These are phyloP conservation scores for Gymnobelideus leadbeateri DNA, from an alignment of 2,113 vertebrate species.

Conservation along the genomic window DNA sequence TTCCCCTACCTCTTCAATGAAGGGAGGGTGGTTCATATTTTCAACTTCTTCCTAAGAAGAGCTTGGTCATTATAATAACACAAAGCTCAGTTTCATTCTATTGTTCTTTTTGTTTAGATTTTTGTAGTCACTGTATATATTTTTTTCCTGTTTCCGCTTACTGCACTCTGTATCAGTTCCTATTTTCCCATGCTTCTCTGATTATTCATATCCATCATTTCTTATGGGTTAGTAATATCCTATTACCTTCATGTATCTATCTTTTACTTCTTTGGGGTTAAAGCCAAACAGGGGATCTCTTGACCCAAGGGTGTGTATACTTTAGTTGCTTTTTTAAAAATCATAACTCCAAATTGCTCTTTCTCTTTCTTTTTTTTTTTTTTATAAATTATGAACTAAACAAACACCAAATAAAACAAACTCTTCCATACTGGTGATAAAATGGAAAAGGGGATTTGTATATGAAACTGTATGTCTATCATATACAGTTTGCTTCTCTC, in stretches of 20 bases:
- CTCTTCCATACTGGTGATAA: neutral
- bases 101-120: neutral
- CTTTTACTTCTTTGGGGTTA: neutral
- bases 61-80: neutral
- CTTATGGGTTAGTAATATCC: neutral
- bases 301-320: neutral
- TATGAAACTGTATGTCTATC: neutral
- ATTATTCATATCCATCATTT: neutral
- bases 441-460: neutral
- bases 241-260: neutral
- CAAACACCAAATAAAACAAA: neutral
- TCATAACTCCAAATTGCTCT: neutral
- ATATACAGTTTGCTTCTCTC: neutral
- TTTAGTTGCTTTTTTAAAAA: neutral
- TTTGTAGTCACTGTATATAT: neutral
- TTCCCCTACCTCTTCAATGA: neutral
- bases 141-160: neutral
- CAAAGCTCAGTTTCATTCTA: neutral
- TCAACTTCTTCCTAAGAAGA: neutral
- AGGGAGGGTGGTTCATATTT: neutral
- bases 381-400: neutral
- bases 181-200: neutral
- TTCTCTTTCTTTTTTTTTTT: neutral
- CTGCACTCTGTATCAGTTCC: neutral
- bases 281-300: neutral